These are phyloP conservation scores for Ovis aries DNA, from an alignment of 2,113 vertebrate species.

Conservation along the genomic window ARS-UI_Ramb_v3.0 NC_056054.1:125655501-125656000, in stretches of 20 bases:
- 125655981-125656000: not conserved
- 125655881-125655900: not conserved
- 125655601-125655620: not conserved
- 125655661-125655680: not conserved
- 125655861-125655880: not conserved
- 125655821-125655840: not conserved
- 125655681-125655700: not conserved
- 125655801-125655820: not conserved
- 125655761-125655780: slow-evolving; percentile 29
- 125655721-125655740: not conserved
- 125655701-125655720: slow-evolving; percentile 1
- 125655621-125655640: not conserved
- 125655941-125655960: not conserved
- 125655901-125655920: not conserved
- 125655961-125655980: not conserved
- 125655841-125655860: not conserved
- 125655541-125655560: not conserved
- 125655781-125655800: not conserved
- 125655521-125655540: not conserved
- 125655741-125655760: not conserved
- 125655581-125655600: not conserved
- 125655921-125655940: not conserved
- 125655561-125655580: not conserved
- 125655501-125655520: not conserved
- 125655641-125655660: not conserved